Base-by-base conservation (phyloP, 2,113 vertebrate genomes). In the Notarius quadriscutis region DNA sequence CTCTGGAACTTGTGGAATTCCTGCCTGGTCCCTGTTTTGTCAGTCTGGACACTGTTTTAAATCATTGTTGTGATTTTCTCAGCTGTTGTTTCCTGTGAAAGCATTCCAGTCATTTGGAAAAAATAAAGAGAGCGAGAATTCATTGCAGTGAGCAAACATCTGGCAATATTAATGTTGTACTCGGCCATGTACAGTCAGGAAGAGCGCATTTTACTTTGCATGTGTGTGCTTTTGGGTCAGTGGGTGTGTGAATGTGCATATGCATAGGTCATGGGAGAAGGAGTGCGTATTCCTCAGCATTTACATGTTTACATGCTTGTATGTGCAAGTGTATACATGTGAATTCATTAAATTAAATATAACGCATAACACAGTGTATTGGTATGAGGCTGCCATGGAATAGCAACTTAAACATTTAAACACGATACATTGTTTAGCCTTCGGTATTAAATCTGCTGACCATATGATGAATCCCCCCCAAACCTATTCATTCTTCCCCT, bases 81-180 rank as follows among this genome's bases (percentile, higher is more conserved):
- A 94, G 93, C 93, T 94, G 94, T 95, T 94, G 93, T 95, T 95
- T 95, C 93, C 95, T 95, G 93, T 95, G 92, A 96, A 96, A 95
- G 95, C 95, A 95, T 94, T 95, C 94, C 94, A 95, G 91, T 90
- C 92, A 90, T 89, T 92, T 88, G 93, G 91, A 93, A 92, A 91
- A 89, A 93, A 90, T 88, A 91, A 91, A 53, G 60, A 84, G 51
- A 92, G 65, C 57, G 51, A 85, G 63, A 91, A 92, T 93, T 89
- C 55, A 83, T 88, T 86, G 75, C 89, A 86, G 77, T 67, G 90
- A 92, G 89, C 91, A 95, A 95, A 93, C 94, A 94, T 94, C 93
- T 93, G 91, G 92, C 87, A 87, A 83, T 53, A 87, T 85, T 86
- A 87, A 62, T 91, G 91, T 92, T 93, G 93, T 90, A 93, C 94